These are phyloP conservation scores for Cremastobaeus sp. DNA, from an alignment of 2,888 invertebrate species.

Conservation along the genomic window DNA sequence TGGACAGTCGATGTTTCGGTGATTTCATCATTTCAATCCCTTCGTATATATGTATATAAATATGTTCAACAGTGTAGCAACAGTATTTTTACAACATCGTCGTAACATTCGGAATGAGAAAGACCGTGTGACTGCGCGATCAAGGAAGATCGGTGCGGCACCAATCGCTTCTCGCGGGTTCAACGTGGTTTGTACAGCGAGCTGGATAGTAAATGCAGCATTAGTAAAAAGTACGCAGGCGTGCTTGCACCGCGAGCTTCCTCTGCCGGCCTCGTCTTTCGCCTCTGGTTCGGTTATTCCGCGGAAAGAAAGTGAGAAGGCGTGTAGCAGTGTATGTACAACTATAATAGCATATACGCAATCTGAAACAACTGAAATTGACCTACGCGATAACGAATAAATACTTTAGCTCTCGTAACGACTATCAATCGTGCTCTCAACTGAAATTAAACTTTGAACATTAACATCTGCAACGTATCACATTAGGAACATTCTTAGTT, in stretches of 20 bases:
- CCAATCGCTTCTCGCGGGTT: too few species aligned
- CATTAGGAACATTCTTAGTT: constrained; percentile 55
- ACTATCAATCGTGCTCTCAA: constrained; percentile 52
- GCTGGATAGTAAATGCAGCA: too few species aligned
- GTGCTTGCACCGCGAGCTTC: too few species aligned
- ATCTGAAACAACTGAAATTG: constrained; percentile 46
- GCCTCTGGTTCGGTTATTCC: constrained; percentile 27
- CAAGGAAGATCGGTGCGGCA: too few species aligned
- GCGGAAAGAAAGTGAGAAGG: constrained; percentile 28
- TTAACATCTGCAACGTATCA: constrained; percentile 55
- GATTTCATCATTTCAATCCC: constrained; percentile 1
- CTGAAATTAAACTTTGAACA: constrained; percentile 57
- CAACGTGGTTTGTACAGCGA: too few species aligned
- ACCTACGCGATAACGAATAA: constrained; percentile 54
- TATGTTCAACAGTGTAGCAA: constrained; percentile 67
- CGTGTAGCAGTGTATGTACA: constrained; percentile 50
- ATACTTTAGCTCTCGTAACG: constrained; percentile 45
- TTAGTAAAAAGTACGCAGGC: too few species aligned
- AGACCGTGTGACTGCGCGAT: too few species aligned
- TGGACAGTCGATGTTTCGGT: constrained; percentile 19
- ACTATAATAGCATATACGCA: constrained; percentile 45
- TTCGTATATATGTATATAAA: constrained; percentile 53
- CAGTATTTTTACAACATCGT: constrained; percentile 50
- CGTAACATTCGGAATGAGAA: constrained; percentile 32
- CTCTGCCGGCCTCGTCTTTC: too few species aligned